Base-by-base conservation (phyloP, 2,797 vertebrate genomes). In the Sebastes iracundus region DNA sequence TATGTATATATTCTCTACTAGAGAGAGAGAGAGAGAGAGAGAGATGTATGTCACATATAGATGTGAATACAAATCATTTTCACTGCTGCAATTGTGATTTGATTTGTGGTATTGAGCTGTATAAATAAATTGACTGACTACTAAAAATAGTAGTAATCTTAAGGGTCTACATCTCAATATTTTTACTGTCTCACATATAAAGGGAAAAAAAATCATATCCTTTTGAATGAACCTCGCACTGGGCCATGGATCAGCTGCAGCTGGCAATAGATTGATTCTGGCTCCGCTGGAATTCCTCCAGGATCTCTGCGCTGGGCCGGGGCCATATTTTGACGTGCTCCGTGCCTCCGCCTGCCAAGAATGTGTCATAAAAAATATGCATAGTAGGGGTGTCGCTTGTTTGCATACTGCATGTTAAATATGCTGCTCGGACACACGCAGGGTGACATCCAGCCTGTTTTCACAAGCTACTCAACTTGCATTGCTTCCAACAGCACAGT, bases 321-420 rank as follows among this genome's bases (percentile, higher is more conserved):
- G 16, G 74, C 61, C 80, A 81, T 62, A 22, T 63, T 75, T 74
- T 78, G 62, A 53, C 60, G 32, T 74, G 79, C 62, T 68, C 46
- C 18, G 22, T 70, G 66, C 56, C 59, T 80, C 52, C 2, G 13
- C 38, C 62, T 81, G 84, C 83, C 83, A 90, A 81, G 56, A 70
- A 38, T 75, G 71, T 89, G 87, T 87, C 83, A 75, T 67, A 80
- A 69, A 23, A 81, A 81, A 78, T 77, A 84, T 76, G 78, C 82
- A 72, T 52, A 49, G 61, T 62, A 49, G 23, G 23, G 52, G 28
- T 78, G 72, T 58, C 61, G 52, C 77, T 87, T 82, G 77, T 88
- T 86, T 83, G 80, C 80, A 79, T 80, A 61, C 72, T 52, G 68
- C 75, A 81, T 71, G 67, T 68, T 76, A 52, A 79, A 87, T 81